Base-by-base conservation (phyloP, 2,797 vertebrate genomes). In the Masticophis lateralis region DNA sequence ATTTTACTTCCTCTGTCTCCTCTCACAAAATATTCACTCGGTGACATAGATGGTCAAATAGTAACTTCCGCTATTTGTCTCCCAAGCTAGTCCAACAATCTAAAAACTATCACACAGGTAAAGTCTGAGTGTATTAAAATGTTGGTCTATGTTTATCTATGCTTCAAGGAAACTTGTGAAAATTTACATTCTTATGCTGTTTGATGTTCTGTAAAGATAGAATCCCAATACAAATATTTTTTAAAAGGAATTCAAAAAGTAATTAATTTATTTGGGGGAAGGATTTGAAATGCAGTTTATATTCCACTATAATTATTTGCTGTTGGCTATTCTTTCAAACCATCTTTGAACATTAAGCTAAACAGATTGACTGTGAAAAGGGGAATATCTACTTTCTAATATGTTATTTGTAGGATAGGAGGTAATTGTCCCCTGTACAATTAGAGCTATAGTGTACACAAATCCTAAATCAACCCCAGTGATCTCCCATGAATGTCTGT, bases 161-260 rank as follows among this genome's bases (percentile, higher is more conserved):
- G 16, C 74, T 79, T 20, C 32, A 43, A 16, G 55, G 43, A 56
- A 91, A 91, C 9, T 18, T 83, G 25, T 83, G 32, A 27, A 79
- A 59, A 27, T 57, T 91, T 18, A 56, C 32, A 83, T 27, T 57
- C 43, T 57, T 10, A 14, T 2, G 5, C 18, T 57, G 59, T 83
- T 79, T 27, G 69, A 32, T 91, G 12, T 18, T 51, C 28, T 53
- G 10, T 91, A 47, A 59, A n/a, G 37, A 27, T 43, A 59, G 27
- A 47, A 27, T 61, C 25, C 37, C 4, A 63, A 63, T 18, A 89
- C 16, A 60, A 57, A 57, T 87, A 94, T 95, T 94, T 92, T 94
- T 94, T 95, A 96, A 91, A 90, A 90, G 55, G 66, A 61, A 90
- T 92, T 59, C 0, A 2, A 0, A 51, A 97, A 95, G 95, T 94